Percentiles rank a stretch among this genome's conserved stretches.
Conservation (phyloP, 2,113 vertebrate genomes). For the Chaetops frenatus region DNA sequence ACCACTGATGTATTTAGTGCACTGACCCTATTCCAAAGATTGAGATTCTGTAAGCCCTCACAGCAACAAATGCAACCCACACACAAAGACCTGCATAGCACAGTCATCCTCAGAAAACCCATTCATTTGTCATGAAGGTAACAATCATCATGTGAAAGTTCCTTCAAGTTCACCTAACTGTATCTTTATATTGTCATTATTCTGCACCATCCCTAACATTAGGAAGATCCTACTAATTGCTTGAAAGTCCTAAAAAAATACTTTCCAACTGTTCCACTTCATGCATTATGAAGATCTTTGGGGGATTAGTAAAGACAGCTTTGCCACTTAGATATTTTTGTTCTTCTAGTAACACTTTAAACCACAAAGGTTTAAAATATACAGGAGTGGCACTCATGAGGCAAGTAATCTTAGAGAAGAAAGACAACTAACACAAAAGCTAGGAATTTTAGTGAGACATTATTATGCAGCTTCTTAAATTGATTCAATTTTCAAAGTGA, state of each 20-base stretch:
- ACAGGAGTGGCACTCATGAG: neutral
- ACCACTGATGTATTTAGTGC: neutral
- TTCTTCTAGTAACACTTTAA: neutral
- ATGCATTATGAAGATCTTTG: neutral
- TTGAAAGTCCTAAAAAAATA: neutral
- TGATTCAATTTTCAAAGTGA: neutral
- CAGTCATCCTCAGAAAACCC: neutral
- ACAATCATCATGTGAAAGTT: neutral
- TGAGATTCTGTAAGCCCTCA: neutral
- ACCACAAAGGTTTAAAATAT: neutral
- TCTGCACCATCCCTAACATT: neutral
- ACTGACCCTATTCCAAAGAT: neutral
- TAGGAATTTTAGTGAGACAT: neutral
- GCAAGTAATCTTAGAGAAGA: neutral
- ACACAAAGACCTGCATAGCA: neutral
- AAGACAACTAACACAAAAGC: neutral
- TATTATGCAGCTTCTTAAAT: neutral
- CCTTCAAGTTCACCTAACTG: neutral
- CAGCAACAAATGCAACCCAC: neutral
- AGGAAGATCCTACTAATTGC: neutral
- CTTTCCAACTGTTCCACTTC: neutral
- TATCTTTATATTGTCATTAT: neutral
- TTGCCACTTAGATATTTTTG: neutral
- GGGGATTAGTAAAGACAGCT: neutral
- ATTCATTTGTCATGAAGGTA: neutral